Conservation (phyloP, 2,888 invertebrate species). For the Oxyteleia sp. region DNA sequence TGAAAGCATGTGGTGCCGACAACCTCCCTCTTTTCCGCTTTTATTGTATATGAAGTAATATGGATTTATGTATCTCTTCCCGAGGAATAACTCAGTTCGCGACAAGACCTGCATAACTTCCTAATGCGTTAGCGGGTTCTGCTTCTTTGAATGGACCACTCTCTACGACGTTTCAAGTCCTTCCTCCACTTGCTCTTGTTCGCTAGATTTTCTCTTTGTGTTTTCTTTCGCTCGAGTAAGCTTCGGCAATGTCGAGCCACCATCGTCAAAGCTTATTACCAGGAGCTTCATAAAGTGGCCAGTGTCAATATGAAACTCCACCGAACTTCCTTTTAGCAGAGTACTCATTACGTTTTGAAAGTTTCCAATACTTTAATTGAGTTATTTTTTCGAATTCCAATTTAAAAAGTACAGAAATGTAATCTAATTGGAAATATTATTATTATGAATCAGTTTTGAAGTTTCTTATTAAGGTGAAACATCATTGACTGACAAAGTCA, state of each 20-base stretch:
- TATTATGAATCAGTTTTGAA: too few species aligned
- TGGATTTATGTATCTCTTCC: too few species aligned
- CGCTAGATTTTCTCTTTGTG: slow-evolving; percentile 39
- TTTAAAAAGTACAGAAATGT: too few species aligned
- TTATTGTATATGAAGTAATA: too few species aligned
- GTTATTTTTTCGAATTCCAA: not conserved
- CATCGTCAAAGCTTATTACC: slow-evolving; percentile 76
- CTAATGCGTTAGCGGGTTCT: too few species aligned
- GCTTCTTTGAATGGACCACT: slow-evolving; percentile 21
- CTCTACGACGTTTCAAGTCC: not conserved
- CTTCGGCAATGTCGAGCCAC: slow-evolving; percentile 51
- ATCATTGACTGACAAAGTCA: too few species aligned
- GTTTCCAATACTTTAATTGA: not conserved
- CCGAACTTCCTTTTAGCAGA: not conserved
- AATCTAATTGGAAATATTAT: too few species aligned
- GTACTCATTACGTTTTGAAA: not conserved
- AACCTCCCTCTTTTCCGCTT: too few species aligned
- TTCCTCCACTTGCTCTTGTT: slow-evolving; percentile 14
- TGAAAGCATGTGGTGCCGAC: too few species aligned
- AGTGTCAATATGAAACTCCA: slow-evolving; percentile 63
- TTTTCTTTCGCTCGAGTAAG: slow-evolving; percentile 69
- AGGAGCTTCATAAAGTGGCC: slow-evolving; percentile 71
- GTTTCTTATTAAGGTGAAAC: too few species aligned
- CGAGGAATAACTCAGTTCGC: too few species aligned
- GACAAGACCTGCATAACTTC: too few species aligned